Base-by-base conservation (phyloP, 2,797 vertebrate species). In the Agapornis canus region DNA sequence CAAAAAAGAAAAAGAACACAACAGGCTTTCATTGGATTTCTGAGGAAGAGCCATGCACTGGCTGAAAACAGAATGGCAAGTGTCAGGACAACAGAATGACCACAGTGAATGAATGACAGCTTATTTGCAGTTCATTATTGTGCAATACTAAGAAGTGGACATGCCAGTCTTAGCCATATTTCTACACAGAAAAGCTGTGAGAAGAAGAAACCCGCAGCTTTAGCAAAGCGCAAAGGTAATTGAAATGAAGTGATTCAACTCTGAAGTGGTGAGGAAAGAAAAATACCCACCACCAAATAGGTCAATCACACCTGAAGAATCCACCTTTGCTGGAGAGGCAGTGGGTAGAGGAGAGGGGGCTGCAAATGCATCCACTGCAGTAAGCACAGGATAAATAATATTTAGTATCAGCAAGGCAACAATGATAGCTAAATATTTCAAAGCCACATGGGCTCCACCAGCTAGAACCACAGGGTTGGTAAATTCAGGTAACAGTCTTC, bases 261-360 rank as follows among this genome's bases (percentile, higher is more conserved):
- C 88, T 60, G 75, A 89, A 95, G 82, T 92, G 87, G 92, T 88
- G 95, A 96, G 96, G 92, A 94, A 97, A 87, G 89, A 97, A 92
- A 95, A 96, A 98, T 99, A 99, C 99, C 98, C 98, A 99, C 99
- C 99, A 98, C 99, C 98, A 96, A 99, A 98, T 92, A 99, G 98
- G 98, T 99, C 99, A 97, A 99, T 98, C 95, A 99, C 99, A 91
- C 98, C 98, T 78, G 98, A 97, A 72, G 98, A 97, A 81, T 99
- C 99, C 96, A 98, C 95, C 98, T 99, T 98, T 92, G 98, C 98
- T 88, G 99, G 98, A 98, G 99, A 99, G 59, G 98, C 97, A 87
- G 98, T 98, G 85, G 98, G 94, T 84, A 96, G 97, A 84, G 98
- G 97, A 96, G 98, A 97, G 77, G 98, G 98, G 92, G 98, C 97